phyloP scores from a whole-genome alignment of 1,140 invertebrate genomes.

The Panagrolaimus sp. region DNA sequence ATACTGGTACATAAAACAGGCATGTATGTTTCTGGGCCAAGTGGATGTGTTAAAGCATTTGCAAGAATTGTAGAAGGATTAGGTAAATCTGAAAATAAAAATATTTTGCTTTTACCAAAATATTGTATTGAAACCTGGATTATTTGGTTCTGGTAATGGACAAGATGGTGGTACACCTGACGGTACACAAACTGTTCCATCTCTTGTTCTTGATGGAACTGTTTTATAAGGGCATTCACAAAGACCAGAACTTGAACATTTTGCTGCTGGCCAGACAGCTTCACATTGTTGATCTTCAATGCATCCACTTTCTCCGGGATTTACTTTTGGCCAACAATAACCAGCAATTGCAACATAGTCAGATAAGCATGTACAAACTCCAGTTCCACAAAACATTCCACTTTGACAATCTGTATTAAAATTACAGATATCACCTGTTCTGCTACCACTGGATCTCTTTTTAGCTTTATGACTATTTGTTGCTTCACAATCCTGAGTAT shows the following conservation, averaged over 20 bases:
- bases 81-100: slow-evolving; percentile 39
- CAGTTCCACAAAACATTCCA: slow-evolving; percentile 57
- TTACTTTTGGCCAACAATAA: slow-evolving; percentile 58
- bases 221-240: slow-evolving; percentile 54
- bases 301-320: slow-evolving; percentile 53
- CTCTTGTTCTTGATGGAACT: slow-evolving; percentile 47
- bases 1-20: slow-evolving; percentile 50
- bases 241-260: slow-evolving; percentile 43
- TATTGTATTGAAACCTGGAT: slow-evolving; percentile 29
- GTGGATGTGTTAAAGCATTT: slow-evolving; percentile 50
- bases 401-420: slow-evolving; percentile 50
- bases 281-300: slow-evolving; percentile 55
- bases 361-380: slow-evolving; percentile 50
- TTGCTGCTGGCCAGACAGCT: slow-evolving; percentile 55
- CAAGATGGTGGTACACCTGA: slow-evolving; percentile 48
- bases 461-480: slow-evolving; percentile 26
- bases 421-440: slow-evolving; percentile 40
- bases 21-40: slow-evolving; percentile 53
- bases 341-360: slow-evolving; percentile 56
- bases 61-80: slow-evolving; percentile 55
- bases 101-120: background rate
- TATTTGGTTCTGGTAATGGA: slow-evolving; percentile 54
- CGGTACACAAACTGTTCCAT: slow-evolving; percentile 52
- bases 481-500: slow-evolving; percentile 23
- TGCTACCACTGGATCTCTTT: slow-evolving; percentile 25